These are phyloP conservation scores for Caenorhabditis briggsae DNA, from an alignment of 1,140 invertebrate species.

Conservation along the genomic window DNA sequence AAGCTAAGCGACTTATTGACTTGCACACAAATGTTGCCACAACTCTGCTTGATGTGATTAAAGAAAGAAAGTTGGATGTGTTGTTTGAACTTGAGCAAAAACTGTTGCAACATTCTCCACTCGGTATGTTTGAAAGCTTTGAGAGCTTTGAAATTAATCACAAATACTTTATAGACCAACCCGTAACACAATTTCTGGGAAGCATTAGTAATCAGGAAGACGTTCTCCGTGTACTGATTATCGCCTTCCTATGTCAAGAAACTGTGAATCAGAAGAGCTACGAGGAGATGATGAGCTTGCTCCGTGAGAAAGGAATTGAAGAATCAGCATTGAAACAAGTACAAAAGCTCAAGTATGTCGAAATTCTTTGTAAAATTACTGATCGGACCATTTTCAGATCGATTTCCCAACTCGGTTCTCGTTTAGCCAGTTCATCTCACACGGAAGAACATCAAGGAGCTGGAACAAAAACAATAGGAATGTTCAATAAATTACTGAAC, in stretches of 20 bases:
- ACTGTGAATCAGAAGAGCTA: conserved; percentile 79
- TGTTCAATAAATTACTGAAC: conserved; percentile 97
- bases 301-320: conserved; percentile 60
- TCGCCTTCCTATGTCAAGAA: conserved; percentile 89
- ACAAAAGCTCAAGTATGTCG: conserved; percentile 60
- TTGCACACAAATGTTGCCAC: conserved; percentile 98
- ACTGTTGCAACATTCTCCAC: conserved; percentile 84
- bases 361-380: neutral
- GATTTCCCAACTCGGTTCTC: conserved; percentile 85
- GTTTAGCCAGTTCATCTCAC: conserved; percentile 35
- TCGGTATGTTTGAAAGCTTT: conserved; percentile 69
- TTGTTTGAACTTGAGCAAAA: conserved; percentile 98
- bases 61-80: conserved; percentile 87
- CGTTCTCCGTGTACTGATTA: conserved; percentile 93
- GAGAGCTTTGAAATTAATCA: no score
- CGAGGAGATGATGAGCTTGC: conserved; percentile 54
- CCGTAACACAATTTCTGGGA: conserved; percentile 85
- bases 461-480: conserved; percentile 94
- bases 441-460: conserved; percentile 83
- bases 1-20: conserved; percentile 96
- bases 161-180: conserved; percentile 80
- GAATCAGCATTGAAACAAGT: conserved; percentile 73
- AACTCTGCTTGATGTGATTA: conserved; percentile 75
- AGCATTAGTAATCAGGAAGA: conserved; percentile 84
- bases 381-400: conserved; percentile 80